Conservation (phyloP, 2,113 vertebrate genomes). For the Lycaon pictus region DNA sequence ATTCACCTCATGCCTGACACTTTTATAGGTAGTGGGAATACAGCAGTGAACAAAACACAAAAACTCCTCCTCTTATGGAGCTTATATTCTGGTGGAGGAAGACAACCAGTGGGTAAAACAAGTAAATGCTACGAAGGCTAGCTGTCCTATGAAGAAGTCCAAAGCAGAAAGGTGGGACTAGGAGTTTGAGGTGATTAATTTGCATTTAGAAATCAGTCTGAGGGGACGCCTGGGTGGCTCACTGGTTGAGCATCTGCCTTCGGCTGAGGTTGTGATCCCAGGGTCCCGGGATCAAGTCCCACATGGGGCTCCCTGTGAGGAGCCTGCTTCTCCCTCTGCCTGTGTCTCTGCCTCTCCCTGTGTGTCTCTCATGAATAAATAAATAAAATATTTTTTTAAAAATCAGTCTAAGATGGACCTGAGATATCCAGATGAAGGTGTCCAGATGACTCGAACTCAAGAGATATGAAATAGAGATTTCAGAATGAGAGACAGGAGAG, state of each 20-base stretch:
- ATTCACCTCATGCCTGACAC: not conserved
- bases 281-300: too few species aligned
- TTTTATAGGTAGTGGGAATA: not conserved
- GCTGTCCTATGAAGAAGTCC: not conserved
- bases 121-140: not conserved
- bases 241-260: too few species aligned
- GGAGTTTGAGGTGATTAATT: not conserved
- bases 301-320: too few species aligned
- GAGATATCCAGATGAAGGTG: not conserved
- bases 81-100: not conserved
- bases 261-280: too few species aligned
- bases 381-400: not conserved
- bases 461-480: not conserved
- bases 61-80: not conserved
- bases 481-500: not conserved
- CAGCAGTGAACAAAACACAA: not conserved
- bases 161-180: not conserved
- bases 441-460: not conserved
- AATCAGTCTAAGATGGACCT: not conserved
- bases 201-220: conserved; percentile 4
- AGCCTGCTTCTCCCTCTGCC: too few species aligned
- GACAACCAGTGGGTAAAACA: not conserved
- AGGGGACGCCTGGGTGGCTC: not conserved
- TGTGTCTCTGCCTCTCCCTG: too few species aligned
- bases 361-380: too few species aligned